A percentile compares a stretch with the other conserved stretches of the same genome.
These are phyloP conservation scores for Tragelaphus buxtoni DNA, from an alignment of 2,113 vertebrate genomes.

Conservation along the genomic window DNA sequence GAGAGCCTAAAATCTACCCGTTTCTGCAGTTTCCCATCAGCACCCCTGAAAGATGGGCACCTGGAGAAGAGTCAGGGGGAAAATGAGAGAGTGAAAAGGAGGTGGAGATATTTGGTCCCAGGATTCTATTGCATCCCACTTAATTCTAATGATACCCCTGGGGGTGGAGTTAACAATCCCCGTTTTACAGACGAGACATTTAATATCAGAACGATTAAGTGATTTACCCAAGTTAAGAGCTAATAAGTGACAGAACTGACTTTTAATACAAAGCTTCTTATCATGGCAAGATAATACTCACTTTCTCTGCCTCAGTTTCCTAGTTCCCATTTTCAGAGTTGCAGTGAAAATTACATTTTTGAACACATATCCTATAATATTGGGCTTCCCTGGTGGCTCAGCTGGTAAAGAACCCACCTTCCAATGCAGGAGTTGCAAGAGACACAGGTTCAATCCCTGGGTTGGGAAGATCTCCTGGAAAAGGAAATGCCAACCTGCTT, in stretches of 20 bases:
- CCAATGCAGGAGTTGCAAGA: not conserved
- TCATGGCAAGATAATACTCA: not conserved
- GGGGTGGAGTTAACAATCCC: not conserved
- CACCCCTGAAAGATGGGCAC: not conserved
- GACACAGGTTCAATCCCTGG: not conserved
- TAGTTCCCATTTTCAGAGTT: not conserved
- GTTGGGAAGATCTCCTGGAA: not conserved
- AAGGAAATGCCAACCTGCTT: not conserved
- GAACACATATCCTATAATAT: not conserved
- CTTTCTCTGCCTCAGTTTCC: not conserved
- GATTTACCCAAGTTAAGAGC: not conserved
- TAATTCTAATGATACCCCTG: not conserved
- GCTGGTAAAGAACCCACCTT: not conserved
- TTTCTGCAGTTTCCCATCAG: not conserved
- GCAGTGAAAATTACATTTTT: not conserved
- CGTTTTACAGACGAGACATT: not conserved
- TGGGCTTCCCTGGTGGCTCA: not conserved
- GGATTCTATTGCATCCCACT: not conserved
- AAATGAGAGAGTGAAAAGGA: not conserved
- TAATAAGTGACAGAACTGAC: not conserved
- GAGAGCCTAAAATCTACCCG: not conserved
- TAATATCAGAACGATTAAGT: not conserved
- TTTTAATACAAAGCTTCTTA: not conserved
- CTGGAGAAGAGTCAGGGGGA: not conserved
- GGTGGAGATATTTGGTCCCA: not conserved